Evolutionary conservation across 2,113 vertebrate genomes (phyloP).

Genomic region (Emydocephalus ijimae): DNA sequence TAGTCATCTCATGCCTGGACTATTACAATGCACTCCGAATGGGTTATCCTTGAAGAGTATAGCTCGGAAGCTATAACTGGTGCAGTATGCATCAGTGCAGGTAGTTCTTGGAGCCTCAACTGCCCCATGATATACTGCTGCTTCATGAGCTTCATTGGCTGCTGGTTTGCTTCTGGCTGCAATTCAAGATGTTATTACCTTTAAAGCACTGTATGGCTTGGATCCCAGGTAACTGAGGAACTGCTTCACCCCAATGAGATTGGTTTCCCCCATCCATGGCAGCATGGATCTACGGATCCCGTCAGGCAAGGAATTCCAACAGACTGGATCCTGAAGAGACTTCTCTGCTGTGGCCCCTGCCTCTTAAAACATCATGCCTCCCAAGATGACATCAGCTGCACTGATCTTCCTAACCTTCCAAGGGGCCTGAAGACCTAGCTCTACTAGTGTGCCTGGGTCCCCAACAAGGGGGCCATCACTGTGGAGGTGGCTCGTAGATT

Average conservation of each 20-base stretch:
- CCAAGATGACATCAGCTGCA: background rate
- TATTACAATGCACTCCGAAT: background rate
- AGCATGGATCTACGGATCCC: background rate
- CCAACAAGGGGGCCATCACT: background rate
- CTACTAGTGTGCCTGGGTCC: background rate
- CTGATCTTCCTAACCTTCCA: background rate
- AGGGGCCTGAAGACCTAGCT: background rate
- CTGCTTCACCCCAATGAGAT: background rate
- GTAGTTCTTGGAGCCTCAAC: background rate
- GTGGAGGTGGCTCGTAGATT: background rate
- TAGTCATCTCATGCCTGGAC: background rate
- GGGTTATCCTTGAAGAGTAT: background rate
- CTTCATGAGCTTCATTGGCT: background rate
- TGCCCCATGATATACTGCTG: background rate
- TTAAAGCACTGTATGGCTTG: background rate
- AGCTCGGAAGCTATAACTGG: background rate
- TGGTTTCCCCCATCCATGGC: background rate
- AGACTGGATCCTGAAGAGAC: background rate
- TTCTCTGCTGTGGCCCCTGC: background rate
- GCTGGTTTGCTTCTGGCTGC: background rate
- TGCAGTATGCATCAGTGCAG: background rate
- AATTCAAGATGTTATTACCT: background rate
- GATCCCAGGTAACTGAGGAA: background rate
- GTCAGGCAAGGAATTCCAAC: background rate
- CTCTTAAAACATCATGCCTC: background rate